Evolutionary conservation across 1,140 invertebrate species (phyloP).

Genomic region (Asobara japonica): DNA sequence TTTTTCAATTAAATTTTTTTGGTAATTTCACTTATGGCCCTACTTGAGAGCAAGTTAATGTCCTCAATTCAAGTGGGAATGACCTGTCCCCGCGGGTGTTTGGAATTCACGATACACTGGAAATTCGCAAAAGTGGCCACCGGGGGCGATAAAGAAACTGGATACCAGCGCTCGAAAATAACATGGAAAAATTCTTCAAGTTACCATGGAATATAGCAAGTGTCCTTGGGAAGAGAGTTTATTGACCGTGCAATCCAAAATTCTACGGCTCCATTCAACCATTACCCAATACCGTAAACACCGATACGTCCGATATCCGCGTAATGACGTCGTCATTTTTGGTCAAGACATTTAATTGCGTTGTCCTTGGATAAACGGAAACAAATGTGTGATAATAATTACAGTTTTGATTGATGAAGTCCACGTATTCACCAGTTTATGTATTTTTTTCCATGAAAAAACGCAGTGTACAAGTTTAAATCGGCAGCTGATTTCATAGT

Average conservation of each 20-base stretch:
- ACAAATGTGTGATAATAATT: too few species aligned
- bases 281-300: neutral
- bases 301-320: neutral
- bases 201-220: neutral
- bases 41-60: neutral
- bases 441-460: too few species aligned
- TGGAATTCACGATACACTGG: neutral
- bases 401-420: too few species aligned
- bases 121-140: neutral
- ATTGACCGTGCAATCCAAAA: constrained; percentile 11
- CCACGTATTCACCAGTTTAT: too few species aligned
- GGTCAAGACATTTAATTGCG: neutral
- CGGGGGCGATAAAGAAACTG: neutral
- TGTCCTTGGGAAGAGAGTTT: constrained; percentile 4
- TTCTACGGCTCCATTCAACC: neutral
- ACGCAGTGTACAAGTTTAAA: too few species aligned
- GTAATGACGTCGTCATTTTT: constrained; percentile 2
- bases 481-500: too few species aligned
- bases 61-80: constrained; percentile 1
- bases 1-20: neutral
- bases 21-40: neutral
- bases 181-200: neutral
- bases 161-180: neutral
- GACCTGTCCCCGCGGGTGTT: neutral
- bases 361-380: too few species aligned